phyloP scores from a whole-genome alignment of 2,888 invertebrate genomes.

The Leptopilina myrica region DNA sequence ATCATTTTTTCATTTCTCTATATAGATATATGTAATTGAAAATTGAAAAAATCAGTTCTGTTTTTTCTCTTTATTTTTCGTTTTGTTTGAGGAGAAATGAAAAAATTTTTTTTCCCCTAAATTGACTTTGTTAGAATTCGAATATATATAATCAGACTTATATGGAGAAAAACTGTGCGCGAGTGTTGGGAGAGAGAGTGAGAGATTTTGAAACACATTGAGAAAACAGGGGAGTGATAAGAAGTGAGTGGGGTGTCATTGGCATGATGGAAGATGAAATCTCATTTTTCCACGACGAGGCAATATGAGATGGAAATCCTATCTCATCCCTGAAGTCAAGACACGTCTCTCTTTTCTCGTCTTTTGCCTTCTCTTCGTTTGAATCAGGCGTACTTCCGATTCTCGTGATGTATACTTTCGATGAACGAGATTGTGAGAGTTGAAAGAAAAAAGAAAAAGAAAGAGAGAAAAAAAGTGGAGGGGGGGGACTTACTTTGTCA shows the following conservation, averaged over 20 bases:
- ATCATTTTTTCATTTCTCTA: too few species aligned
- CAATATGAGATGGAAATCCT: constrained; percentile 30
- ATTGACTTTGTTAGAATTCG: not conserved
- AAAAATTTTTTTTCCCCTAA: not conserved
- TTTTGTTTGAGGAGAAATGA: too few species aligned
- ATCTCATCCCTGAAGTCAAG: constrained; percentile 31
- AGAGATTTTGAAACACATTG: constrained; percentile 21
- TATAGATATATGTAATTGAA: too few species aligned
- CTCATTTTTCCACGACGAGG: constrained; percentile 26
- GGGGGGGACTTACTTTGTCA: constrained; percentile 76
- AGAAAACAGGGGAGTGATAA: not conserved
- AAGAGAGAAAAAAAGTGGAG: too few species aligned
- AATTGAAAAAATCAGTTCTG: too few species aligned
- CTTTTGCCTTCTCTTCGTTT: constrained; percentile 1
- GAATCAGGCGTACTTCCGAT: constrained; percentile 35
- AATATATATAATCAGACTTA: not conserved
- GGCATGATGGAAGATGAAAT: constrained; percentile 33
- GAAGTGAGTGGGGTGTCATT: constrained; percentile 13
- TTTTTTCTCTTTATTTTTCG: too few species aligned
- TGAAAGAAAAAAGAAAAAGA: too few species aligned
- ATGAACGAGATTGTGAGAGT: not conserved
- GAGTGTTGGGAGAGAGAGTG: not conserved
- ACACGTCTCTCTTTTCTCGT: constrained; percentile 20
- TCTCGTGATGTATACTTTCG: constrained; percentile 13
- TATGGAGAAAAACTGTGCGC: not conserved